A percentile compares a stretch with the other conserved stretches of the same genome.
phyloP scores from a whole-genome alignment of 2,113 vertebrate genomes.

The Anarhynchus alexandrinus region DNA sequence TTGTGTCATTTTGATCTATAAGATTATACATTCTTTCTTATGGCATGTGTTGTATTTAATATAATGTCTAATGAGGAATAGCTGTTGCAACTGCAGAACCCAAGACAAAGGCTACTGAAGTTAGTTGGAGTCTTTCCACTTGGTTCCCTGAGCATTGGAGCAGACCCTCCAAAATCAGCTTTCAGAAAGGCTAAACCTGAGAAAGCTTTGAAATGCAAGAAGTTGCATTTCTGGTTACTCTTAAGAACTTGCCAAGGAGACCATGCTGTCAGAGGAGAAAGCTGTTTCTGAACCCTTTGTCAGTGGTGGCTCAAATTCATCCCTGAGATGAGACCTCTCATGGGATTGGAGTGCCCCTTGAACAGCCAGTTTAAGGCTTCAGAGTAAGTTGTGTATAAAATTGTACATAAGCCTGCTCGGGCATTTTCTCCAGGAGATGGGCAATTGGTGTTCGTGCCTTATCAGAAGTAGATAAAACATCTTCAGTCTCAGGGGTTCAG shows the following conservation, averaged over 20 bases:
- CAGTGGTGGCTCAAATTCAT: neutral
- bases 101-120: neutral
- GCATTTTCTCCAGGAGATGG: neutral
- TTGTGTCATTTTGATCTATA: neutral
- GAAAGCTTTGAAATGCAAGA: neutral
- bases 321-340: neutral
- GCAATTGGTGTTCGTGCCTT: fast-evolving
- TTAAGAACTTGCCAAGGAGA: neutral
- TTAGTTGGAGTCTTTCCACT: neutral
- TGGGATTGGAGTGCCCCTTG: neutral
- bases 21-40: neutral
- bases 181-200: neutral
- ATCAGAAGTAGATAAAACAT: neutral
- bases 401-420: neutral
- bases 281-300: neutral
- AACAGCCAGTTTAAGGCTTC: neutral
- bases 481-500: neutral
- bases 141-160: neutral
- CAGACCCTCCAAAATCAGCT: neutral
- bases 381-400: neutral
- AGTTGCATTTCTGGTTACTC: neutral
- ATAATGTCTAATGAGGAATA: neutral
- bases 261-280: neutral
- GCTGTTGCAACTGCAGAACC: neutral
- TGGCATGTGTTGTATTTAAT: neutral